Percentiles rank a stretch among this genome's conserved stretches.
Evolutionary conservation across 2,888 invertebrate species (phyloP).

Genomic region (Dasypolia templi): DNA sequence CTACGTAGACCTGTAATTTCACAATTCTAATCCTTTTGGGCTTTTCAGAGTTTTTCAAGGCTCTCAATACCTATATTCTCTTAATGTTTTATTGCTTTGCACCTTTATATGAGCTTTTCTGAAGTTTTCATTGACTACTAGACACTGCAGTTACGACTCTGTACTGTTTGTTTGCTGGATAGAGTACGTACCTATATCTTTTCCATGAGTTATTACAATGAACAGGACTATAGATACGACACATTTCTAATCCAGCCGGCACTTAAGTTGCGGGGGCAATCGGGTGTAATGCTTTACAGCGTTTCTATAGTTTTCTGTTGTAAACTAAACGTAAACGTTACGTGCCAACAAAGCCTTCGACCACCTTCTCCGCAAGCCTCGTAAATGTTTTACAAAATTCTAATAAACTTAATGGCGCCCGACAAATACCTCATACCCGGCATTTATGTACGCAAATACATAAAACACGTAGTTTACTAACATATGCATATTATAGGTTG

Average conservation of each 20-base stretch:
- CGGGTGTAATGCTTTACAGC: slow-evolving; percentile 84
- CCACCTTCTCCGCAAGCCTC: slow-evolving; percentile 62
- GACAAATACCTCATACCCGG: slow-evolving; percentile 63
- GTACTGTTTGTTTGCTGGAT: neutral
- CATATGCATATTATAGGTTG: slow-evolving; percentile 70
- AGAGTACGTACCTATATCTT: neutral
- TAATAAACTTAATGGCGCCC: slow-evolving; percentile 66
- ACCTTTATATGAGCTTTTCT: neutral
- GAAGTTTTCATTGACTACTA: neutral
- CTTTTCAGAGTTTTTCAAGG: neutral
- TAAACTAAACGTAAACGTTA: slow-evolving; percentile 76
- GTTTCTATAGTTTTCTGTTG: slow-evolving; percentile 84
- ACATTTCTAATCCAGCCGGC: slow-evolving; percentile 85
- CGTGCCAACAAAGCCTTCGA: slow-evolving; percentile 70
- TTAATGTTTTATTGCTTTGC: neutral
- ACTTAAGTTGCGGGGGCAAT: slow-evolving; percentile 89
- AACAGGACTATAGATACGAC: slow-evolving; percentile 79
- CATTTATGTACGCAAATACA: slow-evolving; percentile 65
- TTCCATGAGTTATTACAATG: slow-evolving; percentile 44
- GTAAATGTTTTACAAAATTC: slow-evolving; percentile 66
- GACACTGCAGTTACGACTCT: neutral
- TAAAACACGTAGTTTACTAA: slow-evolving; percentile 60
- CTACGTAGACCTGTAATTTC: neutral
- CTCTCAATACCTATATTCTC: neutral
- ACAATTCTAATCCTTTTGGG: neutral